Evolutionary conservation across 2,888 invertebrate species (phyloP).

Genomic region (Leptura quadrifasciata): DNA sequence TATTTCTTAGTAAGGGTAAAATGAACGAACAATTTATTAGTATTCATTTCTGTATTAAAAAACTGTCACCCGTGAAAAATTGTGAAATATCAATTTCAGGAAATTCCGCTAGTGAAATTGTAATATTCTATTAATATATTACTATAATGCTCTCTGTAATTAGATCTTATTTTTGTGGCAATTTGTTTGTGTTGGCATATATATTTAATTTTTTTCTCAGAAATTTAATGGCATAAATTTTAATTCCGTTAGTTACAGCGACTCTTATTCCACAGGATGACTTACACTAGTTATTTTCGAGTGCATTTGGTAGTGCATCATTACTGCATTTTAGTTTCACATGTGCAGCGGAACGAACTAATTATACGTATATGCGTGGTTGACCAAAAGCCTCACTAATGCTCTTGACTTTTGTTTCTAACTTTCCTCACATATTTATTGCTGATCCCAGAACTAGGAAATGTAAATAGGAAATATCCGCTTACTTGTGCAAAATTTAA

Average conservation of each 20-base stretch:
- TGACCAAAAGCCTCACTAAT: too few species aligned
- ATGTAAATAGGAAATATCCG: too few species aligned
- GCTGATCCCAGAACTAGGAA: too few species aligned
- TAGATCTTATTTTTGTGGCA: neutral
- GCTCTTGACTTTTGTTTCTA: too few species aligned
- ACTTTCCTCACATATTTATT: too few species aligned
- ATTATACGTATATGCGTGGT: neutral
- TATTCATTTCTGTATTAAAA: neutral
- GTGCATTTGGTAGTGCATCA: neutral
- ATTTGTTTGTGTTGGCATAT: neutral
- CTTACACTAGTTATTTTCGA: neutral
- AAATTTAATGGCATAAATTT: neutral
- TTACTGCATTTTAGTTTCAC: neutral
- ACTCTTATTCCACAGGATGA: neutral
- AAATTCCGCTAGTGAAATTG: neutral
- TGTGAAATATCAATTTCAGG: neutral
- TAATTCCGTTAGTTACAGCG: neutral
- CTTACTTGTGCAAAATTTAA: too few species aligned
- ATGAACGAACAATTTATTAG: neutral
- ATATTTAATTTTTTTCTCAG: neutral
- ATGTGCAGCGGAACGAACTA: neutral
- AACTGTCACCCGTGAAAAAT: neutral
- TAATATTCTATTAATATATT: neutral
- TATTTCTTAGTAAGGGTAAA: neutral
- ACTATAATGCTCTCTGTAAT: slow-evolving; percentile 4